Evolutionary conservation across 1,140 invertebrate species (phyloP), one percentile per base, ranked within the genome.

Genomic region (Alviniconcha marisindica): DNA sequence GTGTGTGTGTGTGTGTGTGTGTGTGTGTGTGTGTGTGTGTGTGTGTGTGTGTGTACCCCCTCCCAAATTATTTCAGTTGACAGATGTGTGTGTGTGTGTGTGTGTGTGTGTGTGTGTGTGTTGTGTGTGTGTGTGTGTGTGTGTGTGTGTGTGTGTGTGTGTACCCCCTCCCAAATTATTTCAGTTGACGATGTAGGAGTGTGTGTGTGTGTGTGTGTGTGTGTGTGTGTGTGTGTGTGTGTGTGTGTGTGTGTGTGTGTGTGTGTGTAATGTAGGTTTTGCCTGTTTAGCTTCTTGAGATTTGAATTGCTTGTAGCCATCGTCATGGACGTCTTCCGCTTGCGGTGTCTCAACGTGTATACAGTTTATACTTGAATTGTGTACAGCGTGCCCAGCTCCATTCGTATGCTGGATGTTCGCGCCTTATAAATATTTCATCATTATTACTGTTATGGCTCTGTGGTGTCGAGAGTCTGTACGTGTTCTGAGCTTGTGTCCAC

Each of bases 1-100:
- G 36, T 79, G 77, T 79, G 77, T 63, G 54, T 79, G 77, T 63
- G 7, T 77, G 42, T 77, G 76, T 51, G 76, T 51, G 76, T 51
- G 76, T 77, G 38, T 60, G 56, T 28, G 24, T 60, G 56, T 28
- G 56, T 60, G 56, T n/a, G 56, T 28, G 56, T n/a, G 24, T 28
- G 56, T 40, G 36, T 21, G 66, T 40, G 69, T 40, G 69, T 66
- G n/a, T 66, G 31, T 33, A 28, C 33, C n/a, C 15, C n/a, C n/a
- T n/a, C n/a, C n/a, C n/a, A n/a, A n/a, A n/a, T n/a, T n/a, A n/a
- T n/a, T n/a, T n/a, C n/a, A n/a, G n/a, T n/a, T n/a, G n/a, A n/a
- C n/a, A n/a, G 28, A 10, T 66, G 63, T 66, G 63, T 66, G 63
- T 66, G 63, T 4, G n/a, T 66, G 28, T 33, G n/a, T 66, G 63